Percentiles rank a stretch among this genome's conserved stretches.
Evolutionary conservation across 2,113 vertebrate genomes (phyloP).

Genomic region (Callochromis pleurospilus): DNA sequence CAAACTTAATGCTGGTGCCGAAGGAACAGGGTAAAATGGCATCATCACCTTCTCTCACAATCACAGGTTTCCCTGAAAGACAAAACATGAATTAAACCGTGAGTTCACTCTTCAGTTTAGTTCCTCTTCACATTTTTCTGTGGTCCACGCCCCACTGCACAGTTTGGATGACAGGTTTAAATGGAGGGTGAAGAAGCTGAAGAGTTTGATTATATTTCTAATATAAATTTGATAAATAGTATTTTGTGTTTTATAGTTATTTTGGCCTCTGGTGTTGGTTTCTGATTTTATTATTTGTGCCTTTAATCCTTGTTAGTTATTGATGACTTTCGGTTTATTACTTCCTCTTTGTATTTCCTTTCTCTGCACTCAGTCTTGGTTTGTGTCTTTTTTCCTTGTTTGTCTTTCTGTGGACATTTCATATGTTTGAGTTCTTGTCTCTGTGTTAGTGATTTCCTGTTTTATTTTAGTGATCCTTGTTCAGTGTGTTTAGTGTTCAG

Average conservation of each 20-base stretch:
- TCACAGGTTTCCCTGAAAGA: rapidly evolving
- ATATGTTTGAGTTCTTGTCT: rapidly evolving
- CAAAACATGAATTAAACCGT: neutral
- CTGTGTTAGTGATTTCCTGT: neutral
- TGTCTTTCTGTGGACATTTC: neutral
- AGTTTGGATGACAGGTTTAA: neutral
- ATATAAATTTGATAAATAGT: neutral
- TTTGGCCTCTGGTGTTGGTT: neutral
- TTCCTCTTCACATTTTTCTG: neutral
- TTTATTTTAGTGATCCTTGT: neutral
- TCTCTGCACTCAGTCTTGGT: neutral
- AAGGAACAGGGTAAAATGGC: neutral
- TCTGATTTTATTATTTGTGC: rapidly evolving
- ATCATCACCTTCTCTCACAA: rapidly evolving
- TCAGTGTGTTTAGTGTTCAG: neutral
- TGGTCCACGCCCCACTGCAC: neutral
- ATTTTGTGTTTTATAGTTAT: neutral
- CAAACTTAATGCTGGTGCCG: rapidly evolving
- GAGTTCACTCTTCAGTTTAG: neutral
- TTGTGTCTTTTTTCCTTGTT: rapidly evolving
- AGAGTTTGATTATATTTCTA: neutral
- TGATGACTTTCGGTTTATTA: rapidly evolving
- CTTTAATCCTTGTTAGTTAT: rapidly evolving
- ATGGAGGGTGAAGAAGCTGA: neutral
- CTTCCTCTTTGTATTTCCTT: neutral